These are phyloP conservation scores for Junco hyemalis DNA, from an alignment of 2,113 vertebrate species.

Conservation along the genomic window DNA sequence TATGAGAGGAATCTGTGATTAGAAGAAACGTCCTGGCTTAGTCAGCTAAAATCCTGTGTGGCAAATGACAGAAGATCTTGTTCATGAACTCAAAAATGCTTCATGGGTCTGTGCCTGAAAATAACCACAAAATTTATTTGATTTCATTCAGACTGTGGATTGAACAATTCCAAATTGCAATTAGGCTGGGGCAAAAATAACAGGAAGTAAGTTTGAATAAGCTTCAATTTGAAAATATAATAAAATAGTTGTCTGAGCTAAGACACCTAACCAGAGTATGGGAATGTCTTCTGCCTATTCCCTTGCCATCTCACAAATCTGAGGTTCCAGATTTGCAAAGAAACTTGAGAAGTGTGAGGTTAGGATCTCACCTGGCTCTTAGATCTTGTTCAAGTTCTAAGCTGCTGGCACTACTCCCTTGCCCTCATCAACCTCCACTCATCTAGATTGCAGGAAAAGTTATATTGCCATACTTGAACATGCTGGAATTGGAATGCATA, in stretches of 20 bases:
- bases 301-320: neutral
- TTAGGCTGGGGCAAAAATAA: neutral
- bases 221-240: neutral
- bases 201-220: neutral
- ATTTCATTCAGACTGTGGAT: neutral
- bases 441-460: neutral
- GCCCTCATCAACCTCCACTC: neutral
- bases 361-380: neutral
- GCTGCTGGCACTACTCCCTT: neutral
- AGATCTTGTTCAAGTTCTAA: neutral
- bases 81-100: neutral
- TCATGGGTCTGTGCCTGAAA: neutral
- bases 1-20: slow-evolving; percentile 17
- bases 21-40: neutral
- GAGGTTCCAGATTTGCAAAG: neutral
- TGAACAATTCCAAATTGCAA: neutral
- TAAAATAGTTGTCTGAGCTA: neutral
- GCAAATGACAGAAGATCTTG: neutral
- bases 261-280: neutral
- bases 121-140: neutral
- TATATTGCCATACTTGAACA: neutral
- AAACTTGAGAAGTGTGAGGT: neutral
- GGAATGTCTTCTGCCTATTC: neutral
- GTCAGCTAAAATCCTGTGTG: neutral
- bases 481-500: neutral